Percentiles rank a stretch among this genome's conserved stretches.
Evolutionary conservation across 2,888 invertebrate species (phyloP).

Genomic region (Aspidiotus destructor): DNA sequence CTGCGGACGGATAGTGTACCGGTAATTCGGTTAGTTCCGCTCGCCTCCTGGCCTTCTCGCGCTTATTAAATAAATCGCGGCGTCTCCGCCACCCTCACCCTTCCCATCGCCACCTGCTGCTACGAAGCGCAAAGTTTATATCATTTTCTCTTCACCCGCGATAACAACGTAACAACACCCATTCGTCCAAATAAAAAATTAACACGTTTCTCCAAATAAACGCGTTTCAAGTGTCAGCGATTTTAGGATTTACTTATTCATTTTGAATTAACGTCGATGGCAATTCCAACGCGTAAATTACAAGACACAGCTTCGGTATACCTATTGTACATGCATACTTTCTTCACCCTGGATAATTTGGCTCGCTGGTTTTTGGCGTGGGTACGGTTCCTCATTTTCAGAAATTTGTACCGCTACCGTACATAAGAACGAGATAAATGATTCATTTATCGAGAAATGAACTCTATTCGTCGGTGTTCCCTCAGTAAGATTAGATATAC

Average conservation of each 20-base stretch:
- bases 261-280: neutral
- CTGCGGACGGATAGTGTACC: conserved; percentile 25
- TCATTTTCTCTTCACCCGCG: conserved; percentile 6
- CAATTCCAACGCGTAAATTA: conserved; percentile 1
- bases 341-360: too few relatives aligned
- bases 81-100: conserved; percentile 9
- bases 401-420: too few relatives aligned
- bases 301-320: neutral
- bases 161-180: neutral
- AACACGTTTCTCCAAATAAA: conserved; percentile 10
- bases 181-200: conserved; percentile 21
- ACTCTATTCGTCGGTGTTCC: too few relatives aligned
- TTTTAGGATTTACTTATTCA: neutral
- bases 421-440: too few relatives aligned
- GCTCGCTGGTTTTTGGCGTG: too few relatives aligned
- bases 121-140: conserved; percentile 6
- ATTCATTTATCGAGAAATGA: too few relatives aligned
- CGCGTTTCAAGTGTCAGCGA: neutral
- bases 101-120: conserved; percentile 26
- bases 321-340: too few relatives aligned
- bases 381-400: too few relatives aligned
- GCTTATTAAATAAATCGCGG: conserved; percentile 31
- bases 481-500: too few relatives aligned
- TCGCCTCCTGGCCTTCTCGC: conserved; percentile 24
- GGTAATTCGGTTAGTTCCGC: conserved; percentile 31